Conservation (phyloP, 2,888 invertebrate genomes). For the Eupithecia insigniata region DNA sequence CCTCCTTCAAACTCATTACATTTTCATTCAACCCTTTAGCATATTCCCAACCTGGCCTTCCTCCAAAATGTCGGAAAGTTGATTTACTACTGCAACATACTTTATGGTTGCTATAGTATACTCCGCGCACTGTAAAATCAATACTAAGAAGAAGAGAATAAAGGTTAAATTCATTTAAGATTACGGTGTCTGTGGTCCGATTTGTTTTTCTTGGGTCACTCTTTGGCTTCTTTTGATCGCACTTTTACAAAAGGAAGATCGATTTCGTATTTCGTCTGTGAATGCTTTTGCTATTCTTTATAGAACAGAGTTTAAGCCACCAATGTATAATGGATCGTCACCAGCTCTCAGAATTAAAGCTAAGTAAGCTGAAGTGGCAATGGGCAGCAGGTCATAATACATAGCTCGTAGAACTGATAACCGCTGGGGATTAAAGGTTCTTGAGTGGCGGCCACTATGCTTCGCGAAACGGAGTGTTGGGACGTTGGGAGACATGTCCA, state of each 20-base stretch:
- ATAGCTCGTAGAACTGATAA: too few species aligned
- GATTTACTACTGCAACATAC: constrained; percentile 13
- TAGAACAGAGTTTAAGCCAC: background rate
- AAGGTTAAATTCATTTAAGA: constrained; percentile 46
- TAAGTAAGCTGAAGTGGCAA: too few species aligned
- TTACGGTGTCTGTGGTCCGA: constrained; percentile 50
- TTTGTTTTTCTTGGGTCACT: constrained; percentile 30
- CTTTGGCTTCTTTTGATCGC: constrained; percentile 2
- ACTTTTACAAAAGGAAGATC: constrained; percentile 10
- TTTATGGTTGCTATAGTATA: background rate
- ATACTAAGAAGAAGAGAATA: constrained; percentile 20
- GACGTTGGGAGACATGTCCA: too few species aligned
- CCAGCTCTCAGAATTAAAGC: background rate
- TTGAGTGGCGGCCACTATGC: too few species aligned
- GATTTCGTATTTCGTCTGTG: background rate
- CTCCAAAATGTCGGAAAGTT: constrained; percentile 1
- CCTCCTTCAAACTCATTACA: background rate
- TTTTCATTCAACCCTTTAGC: constrained; percentile 11
- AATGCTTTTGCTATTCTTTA: background rate
- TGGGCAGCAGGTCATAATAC: too few species aligned
- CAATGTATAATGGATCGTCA: background rate
- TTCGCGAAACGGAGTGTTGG: too few species aligned
- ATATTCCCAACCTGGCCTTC: constrained; percentile 2
- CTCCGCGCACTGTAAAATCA: constrained; percentile 20
- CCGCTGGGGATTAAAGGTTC: too few species aligned